Percentiles rank a stretch among this genome's conserved stretches.
Conservation (phyloP, 2,113 vertebrate genomes). For the Gymnocephalus cernua region DNA sequence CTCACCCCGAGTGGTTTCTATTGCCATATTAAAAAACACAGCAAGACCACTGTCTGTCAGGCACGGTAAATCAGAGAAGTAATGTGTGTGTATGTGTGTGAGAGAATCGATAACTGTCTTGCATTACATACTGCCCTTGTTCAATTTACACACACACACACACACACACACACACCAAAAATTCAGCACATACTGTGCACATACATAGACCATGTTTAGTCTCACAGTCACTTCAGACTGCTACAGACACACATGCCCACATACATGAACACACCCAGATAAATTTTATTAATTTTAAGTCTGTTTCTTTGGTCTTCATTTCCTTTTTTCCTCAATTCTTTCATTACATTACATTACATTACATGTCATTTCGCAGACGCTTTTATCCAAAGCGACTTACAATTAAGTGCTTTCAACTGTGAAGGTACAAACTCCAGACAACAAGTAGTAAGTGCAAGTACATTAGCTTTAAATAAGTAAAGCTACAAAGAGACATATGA, state of each 20-base stretch:
- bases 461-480: no score
- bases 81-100: conserved; percentile 1
- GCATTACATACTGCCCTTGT: conserved; percentile 38
- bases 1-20: conserved; percentile 33
- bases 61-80: conserved; percentile 38
- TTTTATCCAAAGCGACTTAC: no score
- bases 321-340: background rate
- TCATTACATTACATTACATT: no score
- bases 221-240: background rate
- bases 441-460: no score
- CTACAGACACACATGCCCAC: background rate
- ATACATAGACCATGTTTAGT: background rate
- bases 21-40: conserved; percentile 27
- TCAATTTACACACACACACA: conserved; percentile 31
- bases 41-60: conserved; percentile 39
- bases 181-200: background rate
- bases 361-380: no score
- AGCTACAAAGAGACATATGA: no score
- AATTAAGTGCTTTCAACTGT: no score
- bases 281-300: background rate
- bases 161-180: background rate
- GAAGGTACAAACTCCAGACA: no score
- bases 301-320: background rate
- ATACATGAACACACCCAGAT: no score
- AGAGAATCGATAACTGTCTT: conserved; percentile 55